Conservation (phyloP, 1,140 invertebrate species). For the Ptiloglossa arizonensis region DNA sequence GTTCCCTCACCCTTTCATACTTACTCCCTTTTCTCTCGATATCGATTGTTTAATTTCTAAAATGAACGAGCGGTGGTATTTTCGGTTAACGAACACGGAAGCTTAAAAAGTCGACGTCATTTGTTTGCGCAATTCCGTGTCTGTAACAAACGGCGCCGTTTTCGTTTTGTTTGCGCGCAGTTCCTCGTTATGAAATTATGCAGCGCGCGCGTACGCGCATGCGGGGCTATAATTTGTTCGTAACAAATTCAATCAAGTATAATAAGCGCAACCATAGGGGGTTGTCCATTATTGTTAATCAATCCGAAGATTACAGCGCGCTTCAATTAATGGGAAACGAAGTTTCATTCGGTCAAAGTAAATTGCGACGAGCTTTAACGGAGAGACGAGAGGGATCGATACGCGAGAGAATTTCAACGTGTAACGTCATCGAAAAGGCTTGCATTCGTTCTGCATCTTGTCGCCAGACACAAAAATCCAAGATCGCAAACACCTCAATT, state of each 20-base stretch:
- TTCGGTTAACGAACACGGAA: not conserved
- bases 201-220: not conserved
- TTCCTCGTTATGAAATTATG: conserved; percentile 5
- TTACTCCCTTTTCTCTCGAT: not conserved
- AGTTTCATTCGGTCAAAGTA: not conserved
- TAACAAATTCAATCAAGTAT: conserved; percentile 20
- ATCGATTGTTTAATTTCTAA: conserved; percentile 20
- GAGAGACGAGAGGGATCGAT: conserved; percentile 11
- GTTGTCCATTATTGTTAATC: conserved; percentile 34
- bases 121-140: not conserved
- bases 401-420: conserved; percentile 1
- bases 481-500: not conserved
- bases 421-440: not conserved
- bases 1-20: too few species aligned
- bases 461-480: too few species aligned
- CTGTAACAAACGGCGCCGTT: not conserved
- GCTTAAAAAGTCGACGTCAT: conserved; percentile 7
- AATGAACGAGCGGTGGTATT: not conserved
- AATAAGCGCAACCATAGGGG: conserved; percentile 18
- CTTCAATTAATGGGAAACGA: conserved; percentile 21
- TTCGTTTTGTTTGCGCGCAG: not conserved
- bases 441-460: not conserved
- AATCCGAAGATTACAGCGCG: conserved; percentile 16
- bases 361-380: conserved; percentile 13
- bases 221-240: conserved; percentile 3